A percentile compares a stretch with the other conserved stretches of the same genome.
Conservation (phyloP, 2,113 vertebrate species). For the Cercopithecus mona region DNA sequence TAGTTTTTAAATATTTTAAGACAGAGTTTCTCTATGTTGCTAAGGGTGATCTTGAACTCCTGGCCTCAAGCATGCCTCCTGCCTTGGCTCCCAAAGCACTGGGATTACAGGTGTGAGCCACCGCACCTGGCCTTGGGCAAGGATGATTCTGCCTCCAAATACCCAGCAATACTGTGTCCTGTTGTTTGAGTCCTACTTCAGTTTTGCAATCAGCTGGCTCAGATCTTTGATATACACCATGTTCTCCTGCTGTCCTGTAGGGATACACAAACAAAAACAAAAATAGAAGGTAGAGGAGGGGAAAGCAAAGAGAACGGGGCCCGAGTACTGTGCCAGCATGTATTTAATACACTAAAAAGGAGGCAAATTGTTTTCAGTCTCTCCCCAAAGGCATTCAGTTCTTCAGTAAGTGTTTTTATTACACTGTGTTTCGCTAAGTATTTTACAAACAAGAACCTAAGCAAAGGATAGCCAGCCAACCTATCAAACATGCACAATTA, state of each 20-base stretch:
- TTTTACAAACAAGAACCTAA: conserved; percentile 39
- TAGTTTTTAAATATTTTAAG: too few relatives aligned
- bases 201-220: not conserved
- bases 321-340: not conserved
- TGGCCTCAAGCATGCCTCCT: not conserved
- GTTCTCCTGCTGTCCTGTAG: not conserved
- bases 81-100: too few relatives aligned
- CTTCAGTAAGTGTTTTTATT: not conserved
- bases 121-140: not conserved
- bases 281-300: not conserved
- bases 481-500: not conserved
- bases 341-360: not conserved
- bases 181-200: not conserved
- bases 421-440: not conserved
- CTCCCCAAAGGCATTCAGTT: not conserved
- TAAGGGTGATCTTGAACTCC: not conserved
- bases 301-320: not conserved
- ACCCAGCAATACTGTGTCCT: too few relatives aligned
- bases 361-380: not conserved
- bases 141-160: not conserved
- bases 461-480: not conserved
- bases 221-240: not conserved
- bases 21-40: too few relatives aligned
- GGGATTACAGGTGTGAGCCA: not conserved
- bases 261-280: not conserved